Evolutionary conservation across 2,113 vertebrate species (phyloP), one percentile per base, ranked within the genome.

Genomic region (Zosterops hypoxanthus): DNA sequence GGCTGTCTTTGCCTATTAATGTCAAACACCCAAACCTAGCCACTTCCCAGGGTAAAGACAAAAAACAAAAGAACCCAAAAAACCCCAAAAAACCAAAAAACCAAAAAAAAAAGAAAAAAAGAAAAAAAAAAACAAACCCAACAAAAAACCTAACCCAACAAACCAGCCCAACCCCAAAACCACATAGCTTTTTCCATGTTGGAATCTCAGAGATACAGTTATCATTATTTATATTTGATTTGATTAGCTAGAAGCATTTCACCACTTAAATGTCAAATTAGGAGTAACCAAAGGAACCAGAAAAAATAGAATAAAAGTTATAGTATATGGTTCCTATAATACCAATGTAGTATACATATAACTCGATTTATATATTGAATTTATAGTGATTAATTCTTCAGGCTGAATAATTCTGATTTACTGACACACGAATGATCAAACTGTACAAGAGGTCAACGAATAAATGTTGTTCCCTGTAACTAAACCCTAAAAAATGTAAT

Each of bases 1-100:
- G 65, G 71, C 94, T 96, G 94, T 96, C 95, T 70, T 80, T 68
- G 81, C 90, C 39, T 76, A 90, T 97, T 95, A 96, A 86, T 86
- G 79, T 96, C 95, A 97, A 95, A 77, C 50, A 83, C 64, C 78
- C 93, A 88, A 91, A 92, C 53, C 68, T 88, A 90, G 93, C 55
- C 71, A 83, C 90, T 94, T 96, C 92, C 90, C 90, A 92, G 88
- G 75, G 82, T 90, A 84, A 91, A 77, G 70, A 75, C 6, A 7
- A 65, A 68, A 90, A 81, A 75, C 53, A 41, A 49, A 31, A 8
- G 29, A 42, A n/a, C n/a, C n/a, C n/a, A n/a, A n/a, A n/a, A n/a
- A n/a, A n/a, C n/a, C n/a, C n/a, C 49, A 53, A 25, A 24, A 12
- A 13, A 11, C n/a, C 28, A 13, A 8, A 2, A 7, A 28, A 24